Conservation (phyloP, 2,113 vertebrate species). For the Antechinus flavipes region DNA sequence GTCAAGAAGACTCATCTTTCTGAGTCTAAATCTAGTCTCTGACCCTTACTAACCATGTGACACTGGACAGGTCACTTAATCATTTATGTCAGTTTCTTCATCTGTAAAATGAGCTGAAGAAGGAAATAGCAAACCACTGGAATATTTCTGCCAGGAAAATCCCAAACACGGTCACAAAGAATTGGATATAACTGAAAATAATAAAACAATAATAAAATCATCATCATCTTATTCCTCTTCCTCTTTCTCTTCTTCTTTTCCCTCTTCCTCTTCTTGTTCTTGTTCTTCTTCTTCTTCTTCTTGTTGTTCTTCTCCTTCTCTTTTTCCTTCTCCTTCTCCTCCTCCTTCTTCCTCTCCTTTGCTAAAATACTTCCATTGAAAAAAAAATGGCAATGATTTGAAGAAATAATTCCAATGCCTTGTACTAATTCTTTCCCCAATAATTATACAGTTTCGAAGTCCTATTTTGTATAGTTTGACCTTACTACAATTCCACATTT, state of each 20-base stretch:
- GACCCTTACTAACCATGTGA: background rate
- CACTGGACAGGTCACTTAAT: background rate
- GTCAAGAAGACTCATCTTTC: background rate
- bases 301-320: too few relatives aligned
- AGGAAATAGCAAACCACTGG: background rate
- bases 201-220: background rate
- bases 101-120: background rate
- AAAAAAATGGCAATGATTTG: background rate
- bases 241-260: background rate
- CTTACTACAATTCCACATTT: slow-evolving; percentile 1
- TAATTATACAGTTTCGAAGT: background rate
- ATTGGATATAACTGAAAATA: background rate
- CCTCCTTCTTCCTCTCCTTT: background rate
- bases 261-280: background rate
- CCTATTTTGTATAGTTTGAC: background rate
- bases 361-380: background rate
- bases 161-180: background rate
- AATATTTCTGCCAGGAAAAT: background rate
- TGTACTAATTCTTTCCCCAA: background rate
- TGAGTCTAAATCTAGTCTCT: background rate
- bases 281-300: background rate
- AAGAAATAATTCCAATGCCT: background rate
- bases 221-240: background rate
- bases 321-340: background rate
- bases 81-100: background rate